phyloP scores from a whole-genome alignment of 1,140 invertebrate species.

The Copidosoma floridanum region DNA sequence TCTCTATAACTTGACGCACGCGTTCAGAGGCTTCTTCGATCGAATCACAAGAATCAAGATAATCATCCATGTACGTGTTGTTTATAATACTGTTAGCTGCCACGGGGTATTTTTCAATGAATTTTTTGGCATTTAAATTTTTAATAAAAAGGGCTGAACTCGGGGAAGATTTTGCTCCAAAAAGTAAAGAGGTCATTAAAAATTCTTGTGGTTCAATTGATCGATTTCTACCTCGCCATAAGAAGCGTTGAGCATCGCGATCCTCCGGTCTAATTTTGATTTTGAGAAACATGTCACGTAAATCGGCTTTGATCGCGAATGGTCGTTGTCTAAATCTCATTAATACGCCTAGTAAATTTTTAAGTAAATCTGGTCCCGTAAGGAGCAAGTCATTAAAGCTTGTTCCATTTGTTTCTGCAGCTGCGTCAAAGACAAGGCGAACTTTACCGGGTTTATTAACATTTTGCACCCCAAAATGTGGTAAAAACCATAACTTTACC shows the following conservation, averaged over 20 bases:
- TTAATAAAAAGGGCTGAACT: not conserved
- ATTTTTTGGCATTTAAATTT: not conserved
- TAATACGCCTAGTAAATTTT: not conserved
- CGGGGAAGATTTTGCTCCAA: not conserved
- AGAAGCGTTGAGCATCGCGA: too few relatives aligned
- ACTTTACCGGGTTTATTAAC: too few relatives aligned
- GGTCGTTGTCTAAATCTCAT: conserved; percentile 2
- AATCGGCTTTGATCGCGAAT: not conserved
- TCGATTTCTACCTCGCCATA: not conserved
- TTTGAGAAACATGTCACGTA: too few relatives aligned
- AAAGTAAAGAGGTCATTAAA: not conserved
- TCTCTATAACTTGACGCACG: too few relatives aligned
- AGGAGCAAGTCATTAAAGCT: conserved; percentile 1
- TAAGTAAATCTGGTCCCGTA: not conserved
- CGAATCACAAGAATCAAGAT: not conserved
- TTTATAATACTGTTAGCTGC: not conserved
- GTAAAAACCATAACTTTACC: too few relatives aligned
- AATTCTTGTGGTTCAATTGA: not conserved
- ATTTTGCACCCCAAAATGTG: too few relatives aligned
- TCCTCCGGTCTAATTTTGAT: too few relatives aligned
- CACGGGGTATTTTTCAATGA: not conserved
- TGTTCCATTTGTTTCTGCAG: not conserved
- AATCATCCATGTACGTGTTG: not conserved
- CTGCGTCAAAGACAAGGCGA: too few relatives aligned
- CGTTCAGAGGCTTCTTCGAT: not conserved